Evolutionary conservation across 2,888 invertebrate genomes (phyloP).

Genomic region (Dynastes grantii): DNA sequence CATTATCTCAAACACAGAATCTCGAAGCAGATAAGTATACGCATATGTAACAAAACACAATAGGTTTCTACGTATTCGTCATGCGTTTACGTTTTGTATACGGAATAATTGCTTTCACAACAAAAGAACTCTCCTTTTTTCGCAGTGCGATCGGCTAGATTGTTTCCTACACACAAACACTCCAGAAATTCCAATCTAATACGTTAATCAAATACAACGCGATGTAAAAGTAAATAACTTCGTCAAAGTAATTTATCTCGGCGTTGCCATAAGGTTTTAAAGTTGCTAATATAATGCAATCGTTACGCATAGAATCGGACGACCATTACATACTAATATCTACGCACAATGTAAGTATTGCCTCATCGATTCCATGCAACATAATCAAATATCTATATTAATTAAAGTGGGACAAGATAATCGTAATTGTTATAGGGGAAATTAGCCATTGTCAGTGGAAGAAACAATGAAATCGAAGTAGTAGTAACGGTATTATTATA

Average conservation of each 20-base stretch:
- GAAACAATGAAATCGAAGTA: constrained; percentile 36
- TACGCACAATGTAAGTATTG: constrained; percentile 6
- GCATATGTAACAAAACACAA: neutral
- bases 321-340: neutral
- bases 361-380: constrained; percentile 6
- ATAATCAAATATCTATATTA: constrained; percentile 18
- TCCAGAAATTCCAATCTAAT: neutral
- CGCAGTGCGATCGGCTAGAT: neutral
- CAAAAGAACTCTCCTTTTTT: neutral
- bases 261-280: neutral
- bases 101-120: constrained; percentile 12
- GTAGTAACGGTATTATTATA: constrained; percentile 15
- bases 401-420: constrained; percentile 39
- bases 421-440: constrained; percentile 38
- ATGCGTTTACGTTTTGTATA: neutral
- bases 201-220: neutral
- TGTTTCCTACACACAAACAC: neutral
- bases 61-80: neutral
- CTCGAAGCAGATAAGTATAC: neutral
- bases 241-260: neutral
- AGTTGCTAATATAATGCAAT: neutral
- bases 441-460: constrained; percentile 27
- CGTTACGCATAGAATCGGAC: neutral
- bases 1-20: too few species aligned
- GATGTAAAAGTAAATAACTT: neutral